Conservation (phyloP, 2,888 invertebrate genomes). For the Eueremaeus valkanovi region DNA sequence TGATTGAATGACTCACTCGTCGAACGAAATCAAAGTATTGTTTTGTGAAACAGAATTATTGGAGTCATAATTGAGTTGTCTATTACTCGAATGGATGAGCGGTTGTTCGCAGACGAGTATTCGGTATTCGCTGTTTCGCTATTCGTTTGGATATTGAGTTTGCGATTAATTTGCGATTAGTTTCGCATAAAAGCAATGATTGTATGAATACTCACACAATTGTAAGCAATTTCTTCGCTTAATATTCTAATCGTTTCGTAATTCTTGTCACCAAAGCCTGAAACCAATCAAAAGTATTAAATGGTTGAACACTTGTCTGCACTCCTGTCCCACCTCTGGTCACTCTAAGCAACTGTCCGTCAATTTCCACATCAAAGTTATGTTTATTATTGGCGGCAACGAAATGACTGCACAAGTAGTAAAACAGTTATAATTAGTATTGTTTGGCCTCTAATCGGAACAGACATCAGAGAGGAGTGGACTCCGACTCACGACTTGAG, state of each 20-base stretch:
- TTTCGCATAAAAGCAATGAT: too few relatives aligned
- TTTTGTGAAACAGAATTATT: conserved; percentile 1
- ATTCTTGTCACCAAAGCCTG: conserved; percentile 38
- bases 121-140: conserved; percentile 33
- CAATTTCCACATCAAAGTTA: conserved; percentile 38
- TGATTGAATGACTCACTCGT: conserved; percentile 34
- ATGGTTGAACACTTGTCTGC: background rate
- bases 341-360: conserved; percentile 19
- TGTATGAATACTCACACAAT: conserved; percentile 7
- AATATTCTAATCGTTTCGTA: conserved; percentile 20
- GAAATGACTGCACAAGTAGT: conserved; percentile 38
- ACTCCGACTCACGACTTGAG: conserved; percentile 37
- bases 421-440: background rate
- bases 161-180: too few relatives aligned
- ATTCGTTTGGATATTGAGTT: too few relatives aligned
- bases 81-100: conserved; percentile 31
- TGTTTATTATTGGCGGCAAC: conserved; percentile 37
- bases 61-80: conserved; percentile 32
- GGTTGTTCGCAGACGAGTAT: conserved; percentile 37
- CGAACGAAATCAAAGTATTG: conserved; percentile 18
- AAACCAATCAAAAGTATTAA: background rate
- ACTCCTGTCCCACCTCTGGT: conserved; percentile 18
- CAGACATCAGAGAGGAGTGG: too few relatives aligned
- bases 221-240: conserved; percentile 39
- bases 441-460: background rate